These are phyloP conservation scores for Drosophila melanocephala DNA, from an alignment of 2,888 invertebrate species.

Conservation along the genomic window DNA sequence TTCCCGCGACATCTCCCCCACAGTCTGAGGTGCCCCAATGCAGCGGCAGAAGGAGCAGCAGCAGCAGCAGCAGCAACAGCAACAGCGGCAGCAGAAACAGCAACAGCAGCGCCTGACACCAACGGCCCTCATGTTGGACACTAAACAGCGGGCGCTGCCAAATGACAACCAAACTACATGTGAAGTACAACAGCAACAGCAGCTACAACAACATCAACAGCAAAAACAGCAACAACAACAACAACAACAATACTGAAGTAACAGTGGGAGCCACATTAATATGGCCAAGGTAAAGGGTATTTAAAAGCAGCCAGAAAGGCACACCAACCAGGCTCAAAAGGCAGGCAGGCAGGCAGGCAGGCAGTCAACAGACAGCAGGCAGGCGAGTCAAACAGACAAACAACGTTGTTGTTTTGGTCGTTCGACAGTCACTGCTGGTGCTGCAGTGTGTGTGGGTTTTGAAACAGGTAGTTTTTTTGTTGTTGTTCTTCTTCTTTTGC, in stretches of 20 bases:
- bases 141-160: constrained; percentile 82
- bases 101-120: constrained; percentile 71
- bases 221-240: constrained; percentile 41
- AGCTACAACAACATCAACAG: constrained; percentile 46
- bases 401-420: constrained; percentile 33
- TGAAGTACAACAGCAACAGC: constrained; percentile 77
- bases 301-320: constrained; percentile 74
- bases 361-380: constrained; percentile 14
- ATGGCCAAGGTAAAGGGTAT: constrained; percentile 80
- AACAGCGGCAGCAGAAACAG: constrained; percentile 21
- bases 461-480: constrained; percentile 70
- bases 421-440: constrained; percentile 32
- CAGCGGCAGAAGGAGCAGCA: constrained; percentile 20
- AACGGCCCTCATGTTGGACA: constrained; percentile 82
- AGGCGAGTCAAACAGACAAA: constrained; percentile 62
- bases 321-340: constrained; percentile 36
- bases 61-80: constrained; percentile 33
- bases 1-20: background rate
- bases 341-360: constrained; percentile 12
- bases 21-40: constrained; percentile 30
- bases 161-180: constrained; percentile 82
- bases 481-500: constrained; percentile 21
- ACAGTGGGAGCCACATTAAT: constrained; percentile 81
- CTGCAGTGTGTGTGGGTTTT: constrained; percentile 73
- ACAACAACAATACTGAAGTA: constrained; percentile 50